phyloP scores from a whole-genome alignment of 2,888 invertebrate species.

The Autographa pulchrina region DNA sequence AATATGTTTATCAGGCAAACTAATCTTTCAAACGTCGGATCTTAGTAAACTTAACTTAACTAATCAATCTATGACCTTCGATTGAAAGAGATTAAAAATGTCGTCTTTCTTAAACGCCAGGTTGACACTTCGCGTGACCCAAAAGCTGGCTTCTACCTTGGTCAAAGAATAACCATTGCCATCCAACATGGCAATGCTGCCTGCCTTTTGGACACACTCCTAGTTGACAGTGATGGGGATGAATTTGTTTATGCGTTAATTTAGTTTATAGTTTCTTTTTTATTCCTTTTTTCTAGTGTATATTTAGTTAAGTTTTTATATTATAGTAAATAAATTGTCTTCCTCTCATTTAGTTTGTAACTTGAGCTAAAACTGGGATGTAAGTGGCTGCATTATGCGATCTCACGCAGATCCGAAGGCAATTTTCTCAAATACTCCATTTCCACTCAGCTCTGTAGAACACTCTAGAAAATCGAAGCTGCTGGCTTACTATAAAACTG shows the following conservation, averaged over 20 bases:
- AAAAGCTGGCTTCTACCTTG: too few relatives aligned
- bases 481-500: conserved; percentile 39
- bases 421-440: conserved; percentile 65
- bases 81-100: background rate
- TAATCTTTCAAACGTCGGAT: background rate
- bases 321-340: background rate
- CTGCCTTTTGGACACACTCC: too few relatives aligned
- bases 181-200: too few relatives aligned
- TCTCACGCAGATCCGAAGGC: conserved; percentile 53
- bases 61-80: background rate
- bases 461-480: conserved; percentile 53
- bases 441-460: conserved; percentile 48
- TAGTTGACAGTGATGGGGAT: too few relatives aligned
- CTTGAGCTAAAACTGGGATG: conserved; percentile 8
- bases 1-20: too few relatives aligned
- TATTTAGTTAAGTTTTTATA: too few relatives aligned
- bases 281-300: too few relatives aligned
- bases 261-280: too few relatives aligned
- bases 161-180: too few relatives aligned
- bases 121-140: too few relatives aligned
- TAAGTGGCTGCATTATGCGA: conserved; percentile 57
- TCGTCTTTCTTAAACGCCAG: too few relatives aligned
- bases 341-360: background rate
- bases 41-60: background rate
- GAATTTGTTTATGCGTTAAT: too few relatives aligned